Percentiles rank a stretch among this genome's conserved stretches.
phyloP scores from a whole-genome alignment of 2,113 vertebrate species.

The human region GRCh38 chr11:56703001-56703500 shows the following conservation, averaged over 20 bases:
- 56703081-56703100: neutral
- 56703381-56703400: neutral
- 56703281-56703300: fast-evolving
- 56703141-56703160: neutral
- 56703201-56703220: neutral
- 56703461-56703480: neutral
- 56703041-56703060: neutral
- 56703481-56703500: neutral
- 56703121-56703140: neutral
- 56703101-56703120: neutral
- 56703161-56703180: fast-evolving
- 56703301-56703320: neutral
- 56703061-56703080: neutral
- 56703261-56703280: fast-evolving
- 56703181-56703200: neutral
- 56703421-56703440: neutral
- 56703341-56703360: fast-evolving
- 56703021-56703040: neutral
- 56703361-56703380: neutral
- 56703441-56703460: neutral
- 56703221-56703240: fast-evolving
- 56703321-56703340: neutral
- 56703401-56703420: neutral
- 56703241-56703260: fast-evolving
- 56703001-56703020: neutral